Evolutionary conservation across 2,888 invertebrate genomes (phyloP), one percentile per base, ranked within the genome.

Genomic region (Bellardia pandia): DNA sequence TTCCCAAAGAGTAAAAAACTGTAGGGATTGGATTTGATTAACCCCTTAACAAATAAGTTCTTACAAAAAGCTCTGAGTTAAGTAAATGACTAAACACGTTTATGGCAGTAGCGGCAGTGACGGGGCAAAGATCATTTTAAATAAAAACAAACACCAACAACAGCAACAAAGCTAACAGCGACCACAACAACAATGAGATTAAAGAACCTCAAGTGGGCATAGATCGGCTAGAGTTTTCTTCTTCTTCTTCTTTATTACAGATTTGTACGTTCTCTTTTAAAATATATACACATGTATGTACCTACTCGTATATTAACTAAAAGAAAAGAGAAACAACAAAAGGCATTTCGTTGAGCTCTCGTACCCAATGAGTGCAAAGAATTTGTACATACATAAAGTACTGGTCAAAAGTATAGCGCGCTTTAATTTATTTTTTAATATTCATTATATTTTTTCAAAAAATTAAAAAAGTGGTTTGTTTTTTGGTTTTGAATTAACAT

Each of bases 201-300:
- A 23, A 76, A 76, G 0, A 60, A 82, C 58, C 37, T n/a, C 75
- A 68, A 76, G 30, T 72, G 56, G 23, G 40, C 37, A 71, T 14
- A 71, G 56, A 72, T 72, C 69, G 51, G 33, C 53, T 30, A 77
- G 30, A 83, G 71, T 83, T 83, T 77, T 77, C 76, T 62, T 77
- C 60, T 64, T 60, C 53, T 42, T 62, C 42, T 45, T 14, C 0
- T 30, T 48, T 68, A 56, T 68, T 60, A 51, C 2, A 71, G 33
- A 45, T 30, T 69, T 83, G 7, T 62, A 51, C 23, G 14, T 77
- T 77, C 83, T 83, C 83, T 83, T 76, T 69, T 23, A 58, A 60
- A 60, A 37, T n/a, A 37, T 23, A 45, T 23, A 23, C 1, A 23
- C 23, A 23, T 23, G n/a, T n/a, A 23, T 23, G 23, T 23, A 23